Evolutionary conservation across 2,113 vertebrate genomes (phyloP).

Genomic region (Indicator maculatus): DNA sequence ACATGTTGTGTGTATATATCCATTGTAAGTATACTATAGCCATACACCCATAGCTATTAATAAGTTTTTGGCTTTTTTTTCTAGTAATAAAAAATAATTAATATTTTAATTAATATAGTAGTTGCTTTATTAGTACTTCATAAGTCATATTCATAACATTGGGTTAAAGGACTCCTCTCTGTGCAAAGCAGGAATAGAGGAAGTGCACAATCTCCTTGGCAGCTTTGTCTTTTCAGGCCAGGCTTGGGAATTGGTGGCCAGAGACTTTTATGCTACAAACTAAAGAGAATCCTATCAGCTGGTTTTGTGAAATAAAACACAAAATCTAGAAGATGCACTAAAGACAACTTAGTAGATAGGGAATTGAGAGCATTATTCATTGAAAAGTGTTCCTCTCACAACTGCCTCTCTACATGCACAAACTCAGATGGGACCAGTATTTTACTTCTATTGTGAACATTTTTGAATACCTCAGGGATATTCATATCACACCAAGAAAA

Average conservation of each 20-base stretch:
- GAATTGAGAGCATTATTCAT: background rate
- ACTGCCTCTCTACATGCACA: background rate
- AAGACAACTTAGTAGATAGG: background rate
- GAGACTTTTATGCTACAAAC: background rate
- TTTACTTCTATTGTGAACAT: background rate
- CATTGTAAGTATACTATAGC: no score
- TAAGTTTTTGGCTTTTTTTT: no score
- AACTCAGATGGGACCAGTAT: background rate
- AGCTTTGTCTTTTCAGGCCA: background rate
- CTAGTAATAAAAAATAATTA: no score
- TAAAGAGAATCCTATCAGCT: background rate
- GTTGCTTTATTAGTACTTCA: no score
- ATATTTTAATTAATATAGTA: no score
- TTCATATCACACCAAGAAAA: background rate
- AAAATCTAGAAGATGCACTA: background rate
- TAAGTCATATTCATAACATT: no score
- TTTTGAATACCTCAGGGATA: background rate
- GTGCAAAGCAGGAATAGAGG: background rate
- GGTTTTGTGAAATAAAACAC: background rate
- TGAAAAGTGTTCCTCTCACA: background rate
- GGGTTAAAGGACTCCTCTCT: background rate
- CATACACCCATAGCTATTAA: no score
- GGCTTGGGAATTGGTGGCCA: background rate
- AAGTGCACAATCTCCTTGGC: background rate
- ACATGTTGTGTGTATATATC: no score